Percentiles rank a stretch among this genome's conserved stretches.
These are phyloP conservation scores for Odontomachus brunneus DNA, from an alignment of 1,140 invertebrate genomes.

Conservation along the genomic window DNA sequence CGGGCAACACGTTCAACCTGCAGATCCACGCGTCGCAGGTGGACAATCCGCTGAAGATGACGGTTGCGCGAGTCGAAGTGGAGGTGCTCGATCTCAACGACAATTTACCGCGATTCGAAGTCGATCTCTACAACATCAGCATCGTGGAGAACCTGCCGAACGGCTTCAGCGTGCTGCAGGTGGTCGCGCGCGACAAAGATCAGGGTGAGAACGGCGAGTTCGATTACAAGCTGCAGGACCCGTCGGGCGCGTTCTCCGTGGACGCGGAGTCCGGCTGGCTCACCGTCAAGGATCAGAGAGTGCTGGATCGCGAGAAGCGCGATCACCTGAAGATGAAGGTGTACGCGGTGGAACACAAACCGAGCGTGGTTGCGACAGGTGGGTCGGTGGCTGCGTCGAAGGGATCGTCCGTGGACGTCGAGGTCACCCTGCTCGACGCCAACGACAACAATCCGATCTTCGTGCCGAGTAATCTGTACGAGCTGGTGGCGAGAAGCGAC, in stretches of 20 bases:
- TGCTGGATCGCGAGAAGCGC: slow-evolving; percentile 92
- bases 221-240: slow-evolving; percentile 91
- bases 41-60: slow-evolving; percentile 91
- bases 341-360: slow-evolving; percentile 90
- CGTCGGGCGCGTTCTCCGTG: slow-evolving; percentile 91
- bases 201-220: slow-evolving; percentile 94
- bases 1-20: slow-evolving; percentile 90
- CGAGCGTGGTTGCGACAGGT: slow-evolving; percentile 85
- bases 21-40: slow-evolving; percentile 92
- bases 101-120: slow-evolving; percentile 94
- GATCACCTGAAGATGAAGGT: slow-evolving; percentile 90
- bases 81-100: slow-evolving; percentile 94
- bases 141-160: slow-evolving; percentile 96
- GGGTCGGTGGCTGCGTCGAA: slow-evolving; percentile 52
- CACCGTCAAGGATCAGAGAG: slow-evolving; percentile 91
- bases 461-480: slow-evolving; percentile 92
- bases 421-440: slow-evolving; percentile 93
- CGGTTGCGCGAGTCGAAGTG: slow-evolving; percentile 90
- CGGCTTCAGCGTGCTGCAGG: slow-evolving; percentile 89
- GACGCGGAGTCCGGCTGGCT: slow-evolving; percentile 93
- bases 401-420: slow-evolving; percentile 90
- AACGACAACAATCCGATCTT: slow-evolving; percentile 96
- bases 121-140: slow-evolving; percentile 95
- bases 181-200: slow-evolving; percentile 91
- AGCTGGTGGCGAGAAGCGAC: slow-evolving; percentile 90